Percentiles rank a stretch among this genome's conserved stretches.
Evolutionary conservation across 2,888 invertebrate genomes (phyloP).

Genomic region (Cryptops parisi): DNA sequence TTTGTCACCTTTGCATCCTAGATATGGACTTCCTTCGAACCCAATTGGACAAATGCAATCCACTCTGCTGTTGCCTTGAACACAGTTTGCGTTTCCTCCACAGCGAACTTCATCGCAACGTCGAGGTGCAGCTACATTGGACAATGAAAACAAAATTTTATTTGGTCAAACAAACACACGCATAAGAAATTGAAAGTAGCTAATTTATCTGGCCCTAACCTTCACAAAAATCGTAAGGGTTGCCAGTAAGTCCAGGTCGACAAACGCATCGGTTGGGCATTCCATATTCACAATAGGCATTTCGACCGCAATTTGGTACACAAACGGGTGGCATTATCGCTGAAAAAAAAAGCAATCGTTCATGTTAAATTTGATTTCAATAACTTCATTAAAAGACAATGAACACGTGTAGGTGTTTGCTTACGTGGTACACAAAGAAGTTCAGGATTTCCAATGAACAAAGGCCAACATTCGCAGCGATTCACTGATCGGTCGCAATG

Average conservation of each 20-base stretch:
- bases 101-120: conserved; percentile 53
- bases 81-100: conserved; percentile 64
- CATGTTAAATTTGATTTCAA: neutral
- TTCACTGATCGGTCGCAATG: conserved; percentile 64
- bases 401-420: too few species aligned
- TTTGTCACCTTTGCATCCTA: conserved; percentile 53
- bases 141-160: neutral
- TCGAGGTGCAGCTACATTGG: neutral
- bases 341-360: conserved; percentile 32
- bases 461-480: conserved; percentile 71
- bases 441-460: conserved; percentile 78
- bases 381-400: neutral
- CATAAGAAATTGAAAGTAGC: neutral
- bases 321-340: conserved; percentile 63
- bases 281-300: conserved; percentile 78
- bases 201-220: conserved; percentile 12
- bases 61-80: conserved; percentile 49
- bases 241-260: conserved; percentile 66
- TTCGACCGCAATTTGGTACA: conserved; percentile 60
- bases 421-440: conserved; percentile 81
- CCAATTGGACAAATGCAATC: conserved; percentile 72
- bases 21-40: conserved; percentile 71
- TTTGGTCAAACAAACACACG: neutral
- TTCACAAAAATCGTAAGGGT: conserved; percentile 71
- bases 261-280: conserved; percentile 63